Base-by-base conservation (phyloP, 2,113 vertebrate species). In the Ammodytes marinus region DNA sequence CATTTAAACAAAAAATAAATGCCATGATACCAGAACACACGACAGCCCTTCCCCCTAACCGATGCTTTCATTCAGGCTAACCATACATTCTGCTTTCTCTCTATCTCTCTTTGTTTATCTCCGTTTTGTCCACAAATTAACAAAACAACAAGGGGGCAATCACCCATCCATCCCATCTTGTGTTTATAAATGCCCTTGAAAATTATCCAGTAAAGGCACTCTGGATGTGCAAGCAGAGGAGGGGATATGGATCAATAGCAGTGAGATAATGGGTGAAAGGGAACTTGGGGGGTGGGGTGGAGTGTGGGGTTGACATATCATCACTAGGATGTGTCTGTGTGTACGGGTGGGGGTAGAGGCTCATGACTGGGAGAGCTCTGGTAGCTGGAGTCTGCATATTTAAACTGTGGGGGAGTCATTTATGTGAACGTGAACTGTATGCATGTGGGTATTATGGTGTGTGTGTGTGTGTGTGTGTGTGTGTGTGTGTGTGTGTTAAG, bases 101-200 rank as follows among this genome's bases (percentile, higher is more conserved):
- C 9, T 27, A 15, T 40, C 6, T 14, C 47, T 55, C 13, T 19
- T 13, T 49, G 40, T n/a, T 37, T 37, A 50, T 68, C n/a, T 54
- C 35, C 59, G 12, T 63, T 14, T 69, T 46, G 17, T 55, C 74
- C 76, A 83, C 70, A 73, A 53, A 79, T 83, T 81, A 45, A 63
- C 40, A 79, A 27, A 69, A 77, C 55, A 55, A 57, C 59, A 60
- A 77, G 49, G 43, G 57, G 79, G 65, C 67, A 17, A 75, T 79
- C 43, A 72, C 6, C 45, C 64, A 43, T 73, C 57, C 50, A 61
- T 58, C 60, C 74, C 61, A 64, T 73, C 73, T 50, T 73, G 80
- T 82, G 89, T 91, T 92, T 85, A 90, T 77, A 89, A 89, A 93
- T 77, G 84, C 69, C 90, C 88, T 89, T 92, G 90, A 92, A 92